A percentile compares a stretch with the other conserved stretches of the same genome.
These are phyloP conservation scores for Lepilemur ruficaudatus DNA, from an alignment of 2,797 vertebrate species.

Conservation along the genomic window DNA sequence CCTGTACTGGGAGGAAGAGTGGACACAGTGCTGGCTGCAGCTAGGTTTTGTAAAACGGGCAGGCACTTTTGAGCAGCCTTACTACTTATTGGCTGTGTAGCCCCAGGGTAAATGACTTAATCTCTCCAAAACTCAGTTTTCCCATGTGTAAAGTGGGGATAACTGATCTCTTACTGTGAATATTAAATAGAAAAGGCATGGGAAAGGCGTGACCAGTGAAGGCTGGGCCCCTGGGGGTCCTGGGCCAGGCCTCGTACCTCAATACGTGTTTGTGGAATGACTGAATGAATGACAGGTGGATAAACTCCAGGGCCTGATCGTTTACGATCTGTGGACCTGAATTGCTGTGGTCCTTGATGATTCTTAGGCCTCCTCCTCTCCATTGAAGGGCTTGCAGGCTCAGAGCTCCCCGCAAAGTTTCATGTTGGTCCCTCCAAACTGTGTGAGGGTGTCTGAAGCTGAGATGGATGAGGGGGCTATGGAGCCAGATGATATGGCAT, in stretches of 20 bases:
- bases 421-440: not conserved
- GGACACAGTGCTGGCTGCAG: not conserved
- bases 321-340: not conserved
- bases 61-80: not conserved
- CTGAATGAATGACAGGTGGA: not conserved
- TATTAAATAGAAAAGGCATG: constrained; percentile 16
- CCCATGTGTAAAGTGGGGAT: not conserved
- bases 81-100: not conserved
- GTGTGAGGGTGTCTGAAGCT: not conserved
- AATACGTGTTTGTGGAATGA: not conserved
- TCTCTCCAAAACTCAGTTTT: constrained; percentile 45
- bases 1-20: not conserved
- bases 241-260: not conserved
- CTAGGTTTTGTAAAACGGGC: constrained; percentile 1
- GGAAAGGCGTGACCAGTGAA: not conserved
- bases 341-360: not conserved
- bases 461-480: not conserved
- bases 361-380: not conserved
- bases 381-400: not conserved
- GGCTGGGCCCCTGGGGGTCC: not conserved
- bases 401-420: not conserved
- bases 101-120: not conserved
- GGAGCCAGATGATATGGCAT: not conserved
- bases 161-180: not conserved
- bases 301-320: not conserved